Conservation (phyloP, 2,888 invertebrate species). For the Noctua janthe region DNA sequence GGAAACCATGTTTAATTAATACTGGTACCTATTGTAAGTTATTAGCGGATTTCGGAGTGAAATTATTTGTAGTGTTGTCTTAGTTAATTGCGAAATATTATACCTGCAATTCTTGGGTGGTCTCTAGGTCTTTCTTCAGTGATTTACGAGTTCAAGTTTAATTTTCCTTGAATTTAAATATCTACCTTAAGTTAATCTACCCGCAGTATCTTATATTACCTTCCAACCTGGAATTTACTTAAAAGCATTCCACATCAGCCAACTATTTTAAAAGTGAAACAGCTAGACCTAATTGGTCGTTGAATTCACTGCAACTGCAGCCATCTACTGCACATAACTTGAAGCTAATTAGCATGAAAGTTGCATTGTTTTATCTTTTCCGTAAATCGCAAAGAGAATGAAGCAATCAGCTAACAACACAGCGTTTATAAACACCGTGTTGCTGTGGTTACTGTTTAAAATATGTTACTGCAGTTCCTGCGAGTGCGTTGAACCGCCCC, state of each 20-base stretch:
- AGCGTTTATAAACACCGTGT: slow-evolving; percentile 54
- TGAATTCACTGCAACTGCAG: slow-evolving; percentile 30
- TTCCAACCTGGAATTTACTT: slow-evolving; percentile 12
- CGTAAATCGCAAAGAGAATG: slow-evolving; percentile 58
- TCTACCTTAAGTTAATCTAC: background rate
- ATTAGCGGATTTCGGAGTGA: slow-evolving; percentile 18
- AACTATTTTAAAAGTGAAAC: slow-evolving; percentile 38
- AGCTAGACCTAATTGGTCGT: slow-evolving; percentile 35
- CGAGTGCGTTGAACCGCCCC: slow-evolving; percentile 70
- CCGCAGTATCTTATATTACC: background rate
- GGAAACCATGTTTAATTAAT: slow-evolving; percentile 40
- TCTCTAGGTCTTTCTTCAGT: background rate
- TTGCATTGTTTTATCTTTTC: slow-evolving; percentile 61
- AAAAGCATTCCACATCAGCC: slow-evolving; percentile 12
- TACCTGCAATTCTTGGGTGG: slow-evolving; percentile 8
- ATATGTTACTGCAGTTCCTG: slow-evolving; percentile 65
- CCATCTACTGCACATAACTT: slow-evolving; percentile 58
- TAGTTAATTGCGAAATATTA: slow-evolving; percentile 38
- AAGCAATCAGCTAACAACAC: slow-evolving; percentile 58
- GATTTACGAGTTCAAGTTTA: slow-evolving; percentile 2
- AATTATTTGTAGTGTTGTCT: slow-evolving; percentile 30
- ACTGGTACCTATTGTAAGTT: slow-evolving; percentile 19
- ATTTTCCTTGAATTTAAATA: slow-evolving; percentile 10
- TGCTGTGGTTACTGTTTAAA: slow-evolving; percentile 60
- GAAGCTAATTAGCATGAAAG: slow-evolving; percentile 60